Evolutionary conservation across 35 echinoderm and acorn worm genomes (phyloP), one percentile per base, ranked within the genome.

Genomic region (Chiridota heheva): DNA sequence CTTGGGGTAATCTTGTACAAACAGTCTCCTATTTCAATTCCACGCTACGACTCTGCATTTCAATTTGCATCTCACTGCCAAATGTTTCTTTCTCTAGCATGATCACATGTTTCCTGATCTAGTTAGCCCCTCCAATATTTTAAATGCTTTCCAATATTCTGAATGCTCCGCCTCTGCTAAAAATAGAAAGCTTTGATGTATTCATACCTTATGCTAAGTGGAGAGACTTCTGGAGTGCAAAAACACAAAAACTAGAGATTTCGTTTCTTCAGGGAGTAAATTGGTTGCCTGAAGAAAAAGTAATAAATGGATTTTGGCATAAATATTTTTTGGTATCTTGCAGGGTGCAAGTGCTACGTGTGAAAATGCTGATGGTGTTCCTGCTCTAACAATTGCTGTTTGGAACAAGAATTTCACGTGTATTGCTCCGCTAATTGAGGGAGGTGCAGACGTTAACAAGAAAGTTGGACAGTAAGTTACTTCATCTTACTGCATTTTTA

Each of bases 381-480:
- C 95, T 29, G 89, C 86, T 22, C 61, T 98, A 15, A 88, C 81
- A 12, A 48, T 97, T 34, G 89, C 95, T 40, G 85, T 88, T 30
- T 71, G 80, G 28, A 98, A 98, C 46, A 91, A 88, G 71, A 72
- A 91, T 44, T 91, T 84, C 60, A 81, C 91, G 4, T 85, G 84
- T 74, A 44, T 91, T 33, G 67, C 68, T 17, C 72, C 85, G 6
- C 65, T 98, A 17, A 68, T 98, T 42, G 75, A 74, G 42, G 75
- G 29, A 13, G 89, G 89, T 67, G 95, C 95, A 67, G 84, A 98
- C 60, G 76, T 91, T n/a, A 65, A 98, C 65, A 82, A 76, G 47
- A 98, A 91, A 85, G 89, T 85, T 47, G 95, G 95, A 59, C 89
- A 81, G 88, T 98, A 89, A 91, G 95, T 98, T 20, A 39, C 31